Conservation (phyloP, 2,797 vertebrate genomes). For the Malacoraja senta region DNA sequence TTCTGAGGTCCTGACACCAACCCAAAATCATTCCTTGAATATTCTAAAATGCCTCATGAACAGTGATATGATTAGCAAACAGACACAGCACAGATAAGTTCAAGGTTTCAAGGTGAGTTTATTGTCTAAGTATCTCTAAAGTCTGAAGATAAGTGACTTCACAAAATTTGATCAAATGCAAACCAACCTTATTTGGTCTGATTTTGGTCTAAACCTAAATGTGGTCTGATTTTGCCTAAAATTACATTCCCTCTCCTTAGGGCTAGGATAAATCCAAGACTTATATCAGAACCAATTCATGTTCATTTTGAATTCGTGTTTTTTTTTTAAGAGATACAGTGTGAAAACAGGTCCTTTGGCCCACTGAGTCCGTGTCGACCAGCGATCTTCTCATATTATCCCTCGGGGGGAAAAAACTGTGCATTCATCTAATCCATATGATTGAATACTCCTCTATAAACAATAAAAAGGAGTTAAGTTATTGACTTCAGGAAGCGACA, state of each 20-base stretch:
- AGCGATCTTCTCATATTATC: too few species aligned
- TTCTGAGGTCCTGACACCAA: not conserved
- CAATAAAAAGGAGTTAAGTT: too few species aligned
- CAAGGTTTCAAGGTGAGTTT: too few species aligned
- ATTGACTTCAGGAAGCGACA: too few species aligned
- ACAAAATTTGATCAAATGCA: not conserved
- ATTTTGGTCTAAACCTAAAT: too few species aligned
- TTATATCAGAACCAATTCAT: not conserved
- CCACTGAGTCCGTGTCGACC: too few species aligned
- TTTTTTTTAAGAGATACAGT: too few species aligned
- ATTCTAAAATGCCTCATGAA: not conserved
- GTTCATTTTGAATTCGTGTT: not conserved
- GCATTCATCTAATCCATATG: too few species aligned
- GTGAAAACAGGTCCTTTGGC: too few species aligned
- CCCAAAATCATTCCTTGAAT: not conserved
- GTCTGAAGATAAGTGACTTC: not conserved
- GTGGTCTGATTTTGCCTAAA: not conserved
- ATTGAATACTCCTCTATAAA: too few species aligned
- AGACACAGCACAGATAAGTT: not conserved
- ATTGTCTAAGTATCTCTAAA: too few species aligned
- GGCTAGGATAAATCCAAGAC: not conserved
- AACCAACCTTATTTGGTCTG: not conserved
- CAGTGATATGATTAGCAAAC: not conserved
- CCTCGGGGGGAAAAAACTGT: too few species aligned
- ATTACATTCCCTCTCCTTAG: not conserved